Evolutionary conservation across 2,113 vertebrate genomes (phyloP).

Genomic region (Nothobranchius furzeri): DNA sequence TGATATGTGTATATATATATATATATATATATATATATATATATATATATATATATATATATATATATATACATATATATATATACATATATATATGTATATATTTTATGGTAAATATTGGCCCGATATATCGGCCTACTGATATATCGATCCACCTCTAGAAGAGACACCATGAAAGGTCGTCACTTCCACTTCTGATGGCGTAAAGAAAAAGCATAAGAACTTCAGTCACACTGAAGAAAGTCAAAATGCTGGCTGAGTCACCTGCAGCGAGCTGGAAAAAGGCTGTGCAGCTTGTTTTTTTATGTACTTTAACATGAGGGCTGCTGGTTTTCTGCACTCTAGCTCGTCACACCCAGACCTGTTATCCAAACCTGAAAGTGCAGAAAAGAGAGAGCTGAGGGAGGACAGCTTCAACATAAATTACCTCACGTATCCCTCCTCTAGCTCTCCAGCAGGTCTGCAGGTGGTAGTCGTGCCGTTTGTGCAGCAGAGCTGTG

Average conservation of each 20-base stretch:
- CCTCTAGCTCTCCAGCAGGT: background rate
- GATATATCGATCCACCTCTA: too few relatives aligned
- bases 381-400: background rate
- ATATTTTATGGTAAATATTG: too few relatives aligned
- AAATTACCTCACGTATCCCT: conserved; percentile 8
- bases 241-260: background rate
- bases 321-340: conserved; percentile 6
- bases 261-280: background rate
- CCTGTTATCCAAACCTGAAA: conserved; percentile 3
- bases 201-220: background rate
- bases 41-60: too few relatives aligned
- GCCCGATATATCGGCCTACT: too few relatives aligned
- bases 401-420: conserved; percentile 16
- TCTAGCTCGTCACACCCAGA: conserved; percentile 12
- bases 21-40: too few relatives aligned
- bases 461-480: conserved; percentile 25
- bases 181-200: too few relatives aligned
- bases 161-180: too few relatives aligned
- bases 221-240: background rate
- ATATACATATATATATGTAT: too few relatives aligned
- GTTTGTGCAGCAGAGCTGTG: conserved; percentile 46
- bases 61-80: too few relatives aligned
- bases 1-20: too few relatives aligned
- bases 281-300: background rate
- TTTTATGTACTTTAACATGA: conserved; percentile 2